Base-by-base conservation (phyloP, 2,797 vertebrate genomes). In the Melanotaenia nigrans region DNA sequence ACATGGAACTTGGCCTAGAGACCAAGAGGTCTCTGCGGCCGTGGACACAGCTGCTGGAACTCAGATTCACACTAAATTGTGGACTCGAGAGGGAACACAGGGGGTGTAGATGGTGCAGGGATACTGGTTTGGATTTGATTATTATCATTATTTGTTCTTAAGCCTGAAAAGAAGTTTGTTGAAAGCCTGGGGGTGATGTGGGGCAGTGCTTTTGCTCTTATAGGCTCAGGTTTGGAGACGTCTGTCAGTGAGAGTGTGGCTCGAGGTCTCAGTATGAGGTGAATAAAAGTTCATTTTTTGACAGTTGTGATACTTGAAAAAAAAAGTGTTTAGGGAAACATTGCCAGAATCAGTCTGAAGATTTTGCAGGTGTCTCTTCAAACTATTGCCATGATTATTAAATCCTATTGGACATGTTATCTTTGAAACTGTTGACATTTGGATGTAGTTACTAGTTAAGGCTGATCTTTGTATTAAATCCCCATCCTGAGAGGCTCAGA, bases 1-100 rank as follows among this genome's bases (percentile, higher is more conserved):
- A 94, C 94, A 93, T 89, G 90, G 90, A 92, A 92, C 88, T 93
- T 92, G 91, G 93, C 92, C 82, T 89, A 84, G 75, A 91, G 88
- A 85, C 77, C 79, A 40, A 90, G 87, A 90, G 85, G 89, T 94
- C 92, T 90, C 87, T 75, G 84, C 90, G 88, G 92, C 77, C 84
- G 88, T 87, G 91, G 83, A 91, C 94, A 92, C 93, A 94, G 93
- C 93, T 94, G 93, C 90, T 88, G 83, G 68, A 83, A 86, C 86
- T 79, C 80, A 61, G 82, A 81, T 83, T 88, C 86, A 85, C 88
- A 87, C 81, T 71, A 81, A 86, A 85, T 61, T 74, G 78, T 32
- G 55, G 36, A 65, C 77, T 65, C 79, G 67, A 67, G 70, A 79
- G 63, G 5, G 60, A 82, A 59, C 73, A 45, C 75, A 32, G 71